Conservation (phyloP, 2,113 vertebrate species). For the Thalassoma bifasciatum region DNA sequence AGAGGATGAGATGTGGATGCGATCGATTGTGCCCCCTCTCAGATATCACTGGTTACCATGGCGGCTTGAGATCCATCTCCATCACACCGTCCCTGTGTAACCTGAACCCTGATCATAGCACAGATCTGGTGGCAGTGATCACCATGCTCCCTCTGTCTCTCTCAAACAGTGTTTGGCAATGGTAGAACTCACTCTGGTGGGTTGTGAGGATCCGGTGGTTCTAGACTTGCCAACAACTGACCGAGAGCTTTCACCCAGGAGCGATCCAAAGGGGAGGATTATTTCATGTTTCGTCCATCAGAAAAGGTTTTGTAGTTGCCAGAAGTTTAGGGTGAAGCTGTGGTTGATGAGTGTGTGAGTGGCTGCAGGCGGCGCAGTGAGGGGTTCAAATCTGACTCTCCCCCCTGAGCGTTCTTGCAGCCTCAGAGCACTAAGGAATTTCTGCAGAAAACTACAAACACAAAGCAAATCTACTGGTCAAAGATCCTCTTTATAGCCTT, state of each 20-base stretch:
- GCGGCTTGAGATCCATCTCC: slow-evolving; percentile 43
- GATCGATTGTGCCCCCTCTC: slow-evolving; percentile 56
- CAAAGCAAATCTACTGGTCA: slow-evolving; percentile 1
- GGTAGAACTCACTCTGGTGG: slow-evolving; percentile 99
- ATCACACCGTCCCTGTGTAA: slow-evolving; percentile 54
- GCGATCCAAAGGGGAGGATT: slow-evolving; percentile 13
- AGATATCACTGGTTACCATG: slow-evolving; percentile 60
- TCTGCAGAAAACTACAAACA: slow-evolving; percentile 5
- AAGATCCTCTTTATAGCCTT: slow-evolving; percentile 6
- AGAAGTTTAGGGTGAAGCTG: neutral
- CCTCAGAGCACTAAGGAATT: slow-evolving; percentile 74
- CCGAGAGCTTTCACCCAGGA: slow-evolving; percentile 70
- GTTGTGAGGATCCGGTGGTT: slow-evolving; percentile 98
- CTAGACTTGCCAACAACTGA: slow-evolving; percentile 99
- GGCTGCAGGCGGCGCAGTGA: slow-evolving; percentile 78
- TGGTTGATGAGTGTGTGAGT: slow-evolving; percentile 64
- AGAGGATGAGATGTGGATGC: slow-evolving; percentile 30
- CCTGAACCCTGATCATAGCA: slow-evolving; percentile 37
- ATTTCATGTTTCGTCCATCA: neutral
- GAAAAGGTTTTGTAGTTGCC: neutral
- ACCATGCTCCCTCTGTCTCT: slow-evolving; percentile 43
- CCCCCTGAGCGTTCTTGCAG: slow-evolving; percentile 77
- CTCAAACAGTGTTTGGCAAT: slow-evolving; percentile 96
- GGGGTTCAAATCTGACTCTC: slow-evolving; percentile 62
- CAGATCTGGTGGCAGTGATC: slow-evolving; percentile 34